phyloP scores from a whole-genome alignment of 2,113 vertebrate genomes.

The Rhodinocichla rosea region DNA sequence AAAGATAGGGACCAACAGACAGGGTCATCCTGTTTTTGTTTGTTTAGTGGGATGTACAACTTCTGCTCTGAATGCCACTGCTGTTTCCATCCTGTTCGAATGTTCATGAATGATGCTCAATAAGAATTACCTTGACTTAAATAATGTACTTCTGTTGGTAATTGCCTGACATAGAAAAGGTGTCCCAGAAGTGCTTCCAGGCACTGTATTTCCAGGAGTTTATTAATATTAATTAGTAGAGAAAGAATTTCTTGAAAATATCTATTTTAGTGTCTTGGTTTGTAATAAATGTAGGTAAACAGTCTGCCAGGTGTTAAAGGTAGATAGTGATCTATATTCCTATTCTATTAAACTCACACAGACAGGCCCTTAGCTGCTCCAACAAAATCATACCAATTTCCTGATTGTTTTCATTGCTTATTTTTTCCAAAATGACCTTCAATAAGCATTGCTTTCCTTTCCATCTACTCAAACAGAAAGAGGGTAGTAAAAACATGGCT shows the following conservation, averaged over 20 bases:
- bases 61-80: not conserved
- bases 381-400: not conserved
- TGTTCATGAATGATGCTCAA: not conserved
- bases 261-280: not conserved
- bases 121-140: not conserved
- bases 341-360: not conserved
- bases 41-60: not conserved
- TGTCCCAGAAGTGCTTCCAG: not conserved
- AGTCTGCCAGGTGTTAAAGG: not conserved
- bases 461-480: slow-evolving; percentile 12
- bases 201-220: not conserved
- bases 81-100: not conserved
- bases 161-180: not conserved
- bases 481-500: slow-evolving; percentile 51
- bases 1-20: not conserved
- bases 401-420: slow-evolving; percentile 40
- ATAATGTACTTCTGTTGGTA: not conserved
- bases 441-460: slow-evolving; percentile 33
- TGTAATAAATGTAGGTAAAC: not conserved
- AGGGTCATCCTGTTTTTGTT: not conserved
- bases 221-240: not conserved
- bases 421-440: slow-evolving; percentile 36
- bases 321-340: not conserved
- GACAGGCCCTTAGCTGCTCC: not conserved
- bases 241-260: not conserved